These are phyloP conservation scores for Anastrepha ludens DNA, from an alignment of 1,140 invertebrate genomes.

Conservation along the genomic window DNA sequence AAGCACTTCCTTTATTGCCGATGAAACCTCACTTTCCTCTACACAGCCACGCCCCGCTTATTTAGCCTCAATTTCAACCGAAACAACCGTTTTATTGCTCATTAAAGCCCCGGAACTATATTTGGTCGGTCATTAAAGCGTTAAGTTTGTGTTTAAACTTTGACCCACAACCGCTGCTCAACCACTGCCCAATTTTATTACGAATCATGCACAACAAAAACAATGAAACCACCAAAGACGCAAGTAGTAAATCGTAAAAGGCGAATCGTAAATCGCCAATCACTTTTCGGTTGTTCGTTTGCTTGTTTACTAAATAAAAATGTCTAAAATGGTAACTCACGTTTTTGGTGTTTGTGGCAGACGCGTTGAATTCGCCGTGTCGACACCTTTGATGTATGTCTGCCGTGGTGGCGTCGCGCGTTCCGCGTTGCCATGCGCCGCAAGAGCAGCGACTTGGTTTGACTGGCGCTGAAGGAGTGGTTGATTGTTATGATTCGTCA, in stretches of 20 bases:
- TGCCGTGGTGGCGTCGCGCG: neutral
- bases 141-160: neutral
- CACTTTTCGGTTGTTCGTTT: neutral
- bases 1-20: neutral
- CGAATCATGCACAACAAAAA: conserved; percentile 4
- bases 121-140: conserved; percentile 17
- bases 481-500: conserved; percentile 46
- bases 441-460: conserved; percentile 25
- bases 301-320: conserved; percentile 33
- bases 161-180: neutral
- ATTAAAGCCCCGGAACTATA: conserved; percentile 18
- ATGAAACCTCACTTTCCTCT: neutral
- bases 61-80: neutral
- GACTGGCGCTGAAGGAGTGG: conserved; percentile 29
- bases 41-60: neutral
- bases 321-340: conserved; percentile 62
- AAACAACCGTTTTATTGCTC: neutral
- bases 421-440: conserved; percentile 17
- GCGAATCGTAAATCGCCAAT: conserved; percentile 41
- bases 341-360: conserved; percentile 63
- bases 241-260: neutral
- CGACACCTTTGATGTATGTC: conserved; percentile 9
- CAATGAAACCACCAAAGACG: neutral
- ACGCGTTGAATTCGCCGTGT: conserved; percentile 46
- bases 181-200: conserved; percentile 8